A percentile compares a stretch with the other conserved stretches of the same genome.
These are phyloP conservation scores for Poecilia latipinna DNA, from an alignment of 2,113 vertebrate genomes.

Conservation along the genomic window DNA sequence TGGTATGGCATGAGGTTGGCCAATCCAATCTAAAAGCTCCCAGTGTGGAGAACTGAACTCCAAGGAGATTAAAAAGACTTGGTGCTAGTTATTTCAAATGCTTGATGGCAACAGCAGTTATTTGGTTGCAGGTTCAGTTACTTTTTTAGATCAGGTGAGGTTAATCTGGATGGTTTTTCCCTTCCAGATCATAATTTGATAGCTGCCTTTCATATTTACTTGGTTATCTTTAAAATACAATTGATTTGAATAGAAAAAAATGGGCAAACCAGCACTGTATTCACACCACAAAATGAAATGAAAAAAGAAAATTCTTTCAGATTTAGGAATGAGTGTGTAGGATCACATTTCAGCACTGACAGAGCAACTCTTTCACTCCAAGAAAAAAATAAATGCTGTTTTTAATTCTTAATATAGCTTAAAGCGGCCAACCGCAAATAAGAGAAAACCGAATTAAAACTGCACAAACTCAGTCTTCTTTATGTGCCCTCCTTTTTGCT, in stretches of 20 bases:
- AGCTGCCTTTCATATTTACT: neutral
- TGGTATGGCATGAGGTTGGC: neutral
- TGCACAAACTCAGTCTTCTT: slow-evolving; percentile 16
- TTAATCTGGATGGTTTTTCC: no score
- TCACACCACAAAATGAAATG: neutral
- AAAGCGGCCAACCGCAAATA: slow-evolving; percentile 2
- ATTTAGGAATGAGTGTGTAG: neutral
- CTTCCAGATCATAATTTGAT: no score
- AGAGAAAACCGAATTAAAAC: slow-evolving; percentile 37
- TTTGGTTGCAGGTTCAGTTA: no score
- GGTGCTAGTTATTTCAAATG: no score
- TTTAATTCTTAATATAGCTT: slow-evolving; percentile 9
- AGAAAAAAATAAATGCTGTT: neutral
- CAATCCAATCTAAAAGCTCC: neutral
- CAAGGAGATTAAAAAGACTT: neutral
- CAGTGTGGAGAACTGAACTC: neutral
- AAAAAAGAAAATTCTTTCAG: neutral
- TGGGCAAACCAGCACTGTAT: neutral
- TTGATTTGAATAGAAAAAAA: neutral
- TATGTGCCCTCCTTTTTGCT: slow-evolving; percentile 12
- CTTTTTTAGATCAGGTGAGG: no score
- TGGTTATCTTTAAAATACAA: neutral
- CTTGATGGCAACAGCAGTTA: no score
- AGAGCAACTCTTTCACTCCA: neutral
- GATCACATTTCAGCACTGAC: neutral